Evolutionary conservation across 2,113 vertebrate genomes (phyloP).

Genomic region (Isurus oxyrinchus): DNA sequence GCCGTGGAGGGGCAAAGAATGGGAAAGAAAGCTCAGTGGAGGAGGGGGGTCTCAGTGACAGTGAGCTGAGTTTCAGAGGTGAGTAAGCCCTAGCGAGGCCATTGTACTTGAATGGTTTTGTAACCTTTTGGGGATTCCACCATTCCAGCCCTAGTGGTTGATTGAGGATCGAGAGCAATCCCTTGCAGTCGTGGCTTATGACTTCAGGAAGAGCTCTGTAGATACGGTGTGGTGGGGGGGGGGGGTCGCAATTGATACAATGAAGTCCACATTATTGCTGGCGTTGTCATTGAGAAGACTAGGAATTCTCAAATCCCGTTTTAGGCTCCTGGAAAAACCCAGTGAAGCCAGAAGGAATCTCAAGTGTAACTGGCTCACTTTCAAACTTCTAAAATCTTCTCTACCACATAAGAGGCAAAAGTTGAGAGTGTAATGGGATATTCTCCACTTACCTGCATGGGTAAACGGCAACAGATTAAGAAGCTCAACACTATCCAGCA

Average conservation of each 20-base stretch:
- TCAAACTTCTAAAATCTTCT: not conserved
- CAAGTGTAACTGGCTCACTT: not conserved
- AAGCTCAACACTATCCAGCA: not conserved
- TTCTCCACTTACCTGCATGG: not conserved
- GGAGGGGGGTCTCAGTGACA: slow-evolving; percentile 92
- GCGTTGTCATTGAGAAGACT: not conserved
- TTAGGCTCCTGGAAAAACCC: not conserved
- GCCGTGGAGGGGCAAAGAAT: slow-evolving; percentile 70
- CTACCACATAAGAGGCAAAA: not conserved
- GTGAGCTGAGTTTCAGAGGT: slow-evolving; percentile 96
- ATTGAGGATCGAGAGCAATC: not conserved
- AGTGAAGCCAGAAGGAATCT: not conserved
- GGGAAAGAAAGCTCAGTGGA: slow-evolving; percentile 94
- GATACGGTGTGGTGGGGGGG: not conserved
- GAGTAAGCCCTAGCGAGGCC: slow-evolving; percentile 36
- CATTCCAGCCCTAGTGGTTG: not conserved
- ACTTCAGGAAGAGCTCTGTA: not conserved
- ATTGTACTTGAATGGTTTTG: not conserved
- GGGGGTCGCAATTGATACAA: not conserved
- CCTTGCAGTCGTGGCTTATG: not conserved
- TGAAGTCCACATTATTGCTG: not conserved
- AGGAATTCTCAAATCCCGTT: not conserved
- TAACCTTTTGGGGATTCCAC: not conserved
- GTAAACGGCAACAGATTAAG: not conserved
- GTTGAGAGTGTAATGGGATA: not conserved